A percentile compares a stretch with the other conserved stretches of the same genome.
These are phyloP conservation scores for Leptopilina syphax DNA, from an alignment of 2,888 invertebrate species.

Conservation along the genomic window DNA sequence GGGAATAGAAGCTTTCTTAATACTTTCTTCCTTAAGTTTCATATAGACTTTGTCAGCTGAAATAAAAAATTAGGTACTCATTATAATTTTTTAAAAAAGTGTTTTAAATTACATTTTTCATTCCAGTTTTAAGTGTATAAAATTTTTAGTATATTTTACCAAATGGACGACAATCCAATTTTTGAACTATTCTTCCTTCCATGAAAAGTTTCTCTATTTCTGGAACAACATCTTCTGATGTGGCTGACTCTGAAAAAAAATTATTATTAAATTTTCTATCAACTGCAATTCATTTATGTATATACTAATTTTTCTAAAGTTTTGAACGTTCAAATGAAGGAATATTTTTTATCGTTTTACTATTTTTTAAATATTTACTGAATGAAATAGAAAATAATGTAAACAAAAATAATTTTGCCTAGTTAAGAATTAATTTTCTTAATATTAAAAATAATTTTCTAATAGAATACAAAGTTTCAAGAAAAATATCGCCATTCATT, in stretches of 20 bases:
- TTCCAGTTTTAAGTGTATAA: neutral
- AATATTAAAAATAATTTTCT: too few species aligned
- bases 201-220: conserved; percentile 91
- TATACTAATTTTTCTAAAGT: too few species aligned
- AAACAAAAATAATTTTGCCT: too few species aligned
- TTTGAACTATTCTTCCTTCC: conserved; percentile 97
- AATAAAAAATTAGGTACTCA: conserved; percentile 50
- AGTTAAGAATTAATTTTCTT: too few species aligned
- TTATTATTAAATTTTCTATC: neutral
- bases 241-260: conserved; percentile 78
- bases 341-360: too few species aligned
- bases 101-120: neutral
- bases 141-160: conserved; percentile 70
- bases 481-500: too few species aligned
- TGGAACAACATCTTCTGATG: conserved; percentile 83
- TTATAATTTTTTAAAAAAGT: conserved; percentile 1
- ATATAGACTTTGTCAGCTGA: conserved; percentile 90
- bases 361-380: too few species aligned
- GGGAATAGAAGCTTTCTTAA: conserved; percentile 92
- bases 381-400: too few species aligned
- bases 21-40: conserved; percentile 92
- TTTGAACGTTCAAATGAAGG: too few species aligned
- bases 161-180: conserved; percentile 94
- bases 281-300: too few species aligned
- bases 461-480: too few species aligned